Evolutionary conservation across 37 sponge, comb jelly and placozoan species (phyloP).

Genomic region (Theonella swinhoei): DNA sequence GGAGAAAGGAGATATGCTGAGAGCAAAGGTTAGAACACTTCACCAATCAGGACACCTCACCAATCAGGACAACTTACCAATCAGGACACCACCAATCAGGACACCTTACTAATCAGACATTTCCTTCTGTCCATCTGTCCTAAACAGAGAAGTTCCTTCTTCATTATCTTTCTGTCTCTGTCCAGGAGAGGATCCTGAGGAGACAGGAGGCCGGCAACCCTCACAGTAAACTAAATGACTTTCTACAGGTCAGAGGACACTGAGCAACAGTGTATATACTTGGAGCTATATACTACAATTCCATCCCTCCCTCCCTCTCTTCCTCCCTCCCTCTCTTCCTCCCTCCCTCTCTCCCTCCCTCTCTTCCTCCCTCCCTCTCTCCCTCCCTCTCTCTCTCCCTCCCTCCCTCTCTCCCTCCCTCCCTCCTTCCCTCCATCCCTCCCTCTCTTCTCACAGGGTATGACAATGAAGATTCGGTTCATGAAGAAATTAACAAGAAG

Average conservation of each 20-base stretch:
- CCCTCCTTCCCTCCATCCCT: too few relatives aligned
- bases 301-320: too few relatives aligned
- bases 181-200: constrained; percentile 27
- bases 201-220: constrained; percentile 27
- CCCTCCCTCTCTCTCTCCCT: not conserved
- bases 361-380: too few relatives aligned
- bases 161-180: not conserved
- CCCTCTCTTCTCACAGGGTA: constrained; percentile 7
- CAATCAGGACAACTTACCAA: too few relatives aligned
- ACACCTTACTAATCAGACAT: too few relatives aligned
- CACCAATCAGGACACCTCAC: too few relatives aligned
- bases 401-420: not conserved
- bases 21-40: not conserved
- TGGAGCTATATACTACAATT: too few relatives aligned
- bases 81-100: too few relatives aligned
- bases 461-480: constrained; percentile 76
- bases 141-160: not conserved
- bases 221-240: constrained; percentile 37
- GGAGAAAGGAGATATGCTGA: not conserved
- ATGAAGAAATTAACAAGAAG: constrained; percentile 48
- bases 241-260: constrained; percentile 34
- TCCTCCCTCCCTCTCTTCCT: too few relatives aligned
- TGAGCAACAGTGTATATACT: too few relatives aligned
- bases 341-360: too few relatives aligned
- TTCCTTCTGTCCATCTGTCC: not conserved